A percentile compares a stretch with the other conserved stretches of the same genome.
These are phyloP conservation scores for Dicerorhinus sumatrensis DNA, from an alignment of 2,113 vertebrate species.

Conservation along the genomic window DNA sequence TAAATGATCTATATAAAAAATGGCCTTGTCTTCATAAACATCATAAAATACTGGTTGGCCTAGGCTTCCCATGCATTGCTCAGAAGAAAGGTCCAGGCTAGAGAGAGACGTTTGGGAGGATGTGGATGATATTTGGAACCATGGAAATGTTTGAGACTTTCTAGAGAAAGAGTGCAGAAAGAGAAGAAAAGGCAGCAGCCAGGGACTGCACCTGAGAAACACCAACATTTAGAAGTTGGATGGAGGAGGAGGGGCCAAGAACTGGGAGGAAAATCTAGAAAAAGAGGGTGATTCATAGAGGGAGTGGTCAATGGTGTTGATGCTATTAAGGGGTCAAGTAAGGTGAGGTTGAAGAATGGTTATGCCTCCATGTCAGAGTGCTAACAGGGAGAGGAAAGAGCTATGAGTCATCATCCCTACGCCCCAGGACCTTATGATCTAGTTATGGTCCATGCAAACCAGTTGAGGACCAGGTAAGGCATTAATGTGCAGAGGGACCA, in stretches of 20 bases:
- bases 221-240: neutral
- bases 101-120: neutral
- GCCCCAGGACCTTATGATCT: neutral
- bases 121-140: neutral
- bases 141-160: neutral
- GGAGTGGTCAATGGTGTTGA: neutral
- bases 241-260: neutral
- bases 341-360: neutral
- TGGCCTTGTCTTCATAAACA: neutral
- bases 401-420: fast-evolving
- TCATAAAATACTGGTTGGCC: neutral
- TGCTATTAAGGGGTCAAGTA: neutral
- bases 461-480: neutral
- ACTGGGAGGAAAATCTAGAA: neutral
- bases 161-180: fast-evolving
- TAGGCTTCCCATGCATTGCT: neutral
- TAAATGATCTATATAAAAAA: neutral
- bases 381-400: neutral
- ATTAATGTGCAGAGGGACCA: too few species aligned
- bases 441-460: neutral
- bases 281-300: neutral
- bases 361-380: neutral
- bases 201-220: neutral
- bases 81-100: neutral
- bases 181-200: neutral